Base-by-base conservation (phyloP, 2,888 invertebrate species). In the Pelosia muscerda region DNA sequence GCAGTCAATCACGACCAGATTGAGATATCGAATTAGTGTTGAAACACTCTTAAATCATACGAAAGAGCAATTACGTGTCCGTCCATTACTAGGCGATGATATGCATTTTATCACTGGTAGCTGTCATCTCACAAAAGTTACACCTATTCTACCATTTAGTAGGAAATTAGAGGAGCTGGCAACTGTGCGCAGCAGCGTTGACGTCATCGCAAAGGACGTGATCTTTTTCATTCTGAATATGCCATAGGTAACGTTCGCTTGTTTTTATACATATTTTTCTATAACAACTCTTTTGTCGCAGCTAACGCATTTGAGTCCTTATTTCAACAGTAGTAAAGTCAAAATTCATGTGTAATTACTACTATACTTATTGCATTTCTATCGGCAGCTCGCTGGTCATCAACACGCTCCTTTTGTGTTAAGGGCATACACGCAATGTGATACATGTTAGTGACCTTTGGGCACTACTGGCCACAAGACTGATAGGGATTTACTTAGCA, bases 381-480 rank as follows among this genome's bases (percentile, higher is more conserved):
- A 23, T 62, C 23, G 72, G 63, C 66, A 54, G 64, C 66, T 57
- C 28, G 19, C 68, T 78, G 73, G 28, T 78, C 60, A 28, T 28
- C 70, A 66, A 66, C 60, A 58, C 5, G 63, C 68, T 28, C 38
- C 38, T 22, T 53, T 62, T 62, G 49, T 62, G 15, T 62, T 58
- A 56, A 60, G 22, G 25, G 25, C 38, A 25, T 42, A 65, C 68
- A 68, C 53, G n/a, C 22, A 64, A 59, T n/a, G 23, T 22, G 66
- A 66, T 67, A 76, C 63, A 9, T 73, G 61, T 72, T 72, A 66
- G 66, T 58, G 66, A 68, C 53, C 55, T 72, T 69, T 66, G 57
- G 56, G 67, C 76, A 71, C 77, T 77, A 78, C 77, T 79, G 81
- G 79, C 82, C 82, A 81, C 82, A 86, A 85, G 84, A 84, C 84